Conservation (phyloP, 2,797 vertebrate genomes). For the Spinus pinus region DNA sequence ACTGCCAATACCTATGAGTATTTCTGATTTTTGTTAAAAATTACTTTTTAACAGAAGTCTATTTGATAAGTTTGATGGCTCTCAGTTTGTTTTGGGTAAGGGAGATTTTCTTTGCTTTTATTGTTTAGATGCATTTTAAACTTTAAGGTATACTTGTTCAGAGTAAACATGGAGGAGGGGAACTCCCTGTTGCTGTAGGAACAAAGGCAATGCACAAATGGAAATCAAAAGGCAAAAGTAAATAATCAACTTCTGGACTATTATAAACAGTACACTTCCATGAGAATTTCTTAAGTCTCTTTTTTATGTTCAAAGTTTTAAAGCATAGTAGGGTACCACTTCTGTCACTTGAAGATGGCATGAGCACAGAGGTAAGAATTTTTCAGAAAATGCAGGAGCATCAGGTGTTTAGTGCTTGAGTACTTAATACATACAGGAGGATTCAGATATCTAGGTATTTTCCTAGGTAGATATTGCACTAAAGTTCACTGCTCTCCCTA, state of each 20-base stretch:
- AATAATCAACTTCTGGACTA: background rate
- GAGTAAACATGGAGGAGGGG: background rate
- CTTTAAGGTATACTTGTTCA: background rate
- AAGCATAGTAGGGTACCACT: background rate
- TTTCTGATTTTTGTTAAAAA: background rate
- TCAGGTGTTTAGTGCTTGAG: background rate
- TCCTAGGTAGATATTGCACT: background rate
- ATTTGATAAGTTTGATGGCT: background rate
- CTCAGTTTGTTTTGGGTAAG: background rate
- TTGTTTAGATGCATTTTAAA: background rate
- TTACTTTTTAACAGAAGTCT: background rate
- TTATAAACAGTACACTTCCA: background rate
- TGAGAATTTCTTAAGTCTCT: fast-evolving
- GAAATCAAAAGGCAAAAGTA: background rate
- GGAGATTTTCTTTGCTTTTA: background rate
- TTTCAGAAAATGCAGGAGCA: background rate
- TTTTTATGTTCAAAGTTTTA: background rate
- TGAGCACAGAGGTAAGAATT: background rate
- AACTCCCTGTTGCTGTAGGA: background rate
- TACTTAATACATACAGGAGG: background rate
- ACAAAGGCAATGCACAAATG: background rate
- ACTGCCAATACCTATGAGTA: background rate
- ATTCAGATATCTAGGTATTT: background rate
- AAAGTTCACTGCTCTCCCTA: background rate
- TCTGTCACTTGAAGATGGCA: background rate